Conservation (phyloP, 2,797 vertebrate species). For the Onychomys torridus region DNA sequence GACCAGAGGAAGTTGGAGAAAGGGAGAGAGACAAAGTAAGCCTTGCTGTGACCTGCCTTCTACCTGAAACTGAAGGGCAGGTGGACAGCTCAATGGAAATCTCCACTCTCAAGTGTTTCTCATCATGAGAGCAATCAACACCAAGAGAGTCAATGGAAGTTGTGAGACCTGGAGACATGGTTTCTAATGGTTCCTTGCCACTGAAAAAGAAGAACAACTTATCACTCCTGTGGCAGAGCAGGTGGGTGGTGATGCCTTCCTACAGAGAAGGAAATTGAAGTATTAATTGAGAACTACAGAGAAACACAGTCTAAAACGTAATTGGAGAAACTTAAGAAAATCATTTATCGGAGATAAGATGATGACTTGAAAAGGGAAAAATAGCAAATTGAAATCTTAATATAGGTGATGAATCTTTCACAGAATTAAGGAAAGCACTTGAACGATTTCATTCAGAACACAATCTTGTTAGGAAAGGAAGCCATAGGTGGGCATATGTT, state of each 20-base stretch:
- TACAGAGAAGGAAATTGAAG: slow-evolving; percentile 76
- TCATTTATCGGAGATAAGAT: slow-evolving; percentile 40
- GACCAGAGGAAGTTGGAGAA: background rate
- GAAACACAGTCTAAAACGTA: slow-evolving; percentile 61
- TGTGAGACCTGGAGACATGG: background rate
- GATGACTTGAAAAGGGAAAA: slow-evolving; percentile 22
- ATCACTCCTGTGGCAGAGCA: slow-evolving; percentile 21
- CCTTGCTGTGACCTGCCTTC: background rate
- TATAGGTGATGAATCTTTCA: background rate
- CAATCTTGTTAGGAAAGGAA: background rate
- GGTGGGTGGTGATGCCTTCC: slow-evolving; percentile 50
- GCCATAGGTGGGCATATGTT: background rate
- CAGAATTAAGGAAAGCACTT: background rate
- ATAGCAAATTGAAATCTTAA: slow-evolving; percentile 49
- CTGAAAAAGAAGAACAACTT: slow-evolving; percentile 6
- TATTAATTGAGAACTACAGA: slow-evolving; percentile 66
- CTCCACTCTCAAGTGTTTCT: slow-evolving; percentile 3
- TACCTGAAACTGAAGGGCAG: background rate
- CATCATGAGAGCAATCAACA: slow-evolving; percentile 32
- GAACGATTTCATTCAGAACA: slow-evolving; percentile 28
- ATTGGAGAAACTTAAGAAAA: slow-evolving; percentile 61
- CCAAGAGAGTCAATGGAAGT: background rate
- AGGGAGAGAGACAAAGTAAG: background rate
- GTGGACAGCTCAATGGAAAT: background rate
- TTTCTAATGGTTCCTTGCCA: slow-evolving; percentile 57